phyloP scores from a whole-genome alignment of 2,888 invertebrate species.

The Cheilosia vulpina region DNA sequence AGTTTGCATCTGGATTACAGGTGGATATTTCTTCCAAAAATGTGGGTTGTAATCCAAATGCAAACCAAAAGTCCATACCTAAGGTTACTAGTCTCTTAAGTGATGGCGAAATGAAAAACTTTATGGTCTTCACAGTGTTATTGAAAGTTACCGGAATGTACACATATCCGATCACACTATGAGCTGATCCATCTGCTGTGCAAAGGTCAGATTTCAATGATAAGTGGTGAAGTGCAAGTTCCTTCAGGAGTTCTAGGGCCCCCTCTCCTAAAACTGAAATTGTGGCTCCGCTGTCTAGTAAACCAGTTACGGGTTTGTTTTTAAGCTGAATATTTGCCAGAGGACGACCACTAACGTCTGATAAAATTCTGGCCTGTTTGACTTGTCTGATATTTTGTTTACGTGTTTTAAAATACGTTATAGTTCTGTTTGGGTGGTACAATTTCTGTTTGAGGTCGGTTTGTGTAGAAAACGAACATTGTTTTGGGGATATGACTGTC shows the following conservation, averaged over 20 bases:
- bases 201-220: no score
- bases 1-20: no score
- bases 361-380: no score
- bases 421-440: neutral
- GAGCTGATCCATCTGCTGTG: no score
- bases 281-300: neutral
- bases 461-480: neutral
- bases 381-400: neutral
- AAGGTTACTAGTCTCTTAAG: neutral
- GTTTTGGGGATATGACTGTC: neutral
- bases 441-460: neutral
- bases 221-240: no score
- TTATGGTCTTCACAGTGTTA: no score
- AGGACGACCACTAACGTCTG: no score
- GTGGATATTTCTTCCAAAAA: neutral
- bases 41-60: neutral
- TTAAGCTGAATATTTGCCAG: no score
- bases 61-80: neutral
- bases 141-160: no score
- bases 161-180: no score
- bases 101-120: neutral
- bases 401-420: neutral
- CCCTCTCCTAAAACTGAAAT: neutral
- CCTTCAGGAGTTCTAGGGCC: neutral
- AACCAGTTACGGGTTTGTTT: no score